A percentile compares a stretch with the other conserved stretches of the same genome.
These are phyloP conservation scores for Eurosta solidaginis DNA, from an alignment of 1,140 invertebrate genomes.

Conservation along the genomic window DNA sequence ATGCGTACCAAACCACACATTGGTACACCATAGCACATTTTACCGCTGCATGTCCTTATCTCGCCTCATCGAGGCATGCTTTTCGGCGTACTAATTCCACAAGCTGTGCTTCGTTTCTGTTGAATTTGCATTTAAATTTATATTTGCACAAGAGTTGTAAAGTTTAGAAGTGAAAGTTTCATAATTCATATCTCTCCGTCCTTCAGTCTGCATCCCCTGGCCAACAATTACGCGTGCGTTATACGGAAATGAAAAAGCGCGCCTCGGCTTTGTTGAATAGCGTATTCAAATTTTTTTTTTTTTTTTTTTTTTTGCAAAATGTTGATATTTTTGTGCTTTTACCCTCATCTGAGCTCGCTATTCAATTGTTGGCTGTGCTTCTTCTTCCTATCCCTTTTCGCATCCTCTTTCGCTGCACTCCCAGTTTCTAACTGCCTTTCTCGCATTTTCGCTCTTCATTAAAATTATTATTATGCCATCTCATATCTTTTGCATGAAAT, in stretches of 20 bases:
- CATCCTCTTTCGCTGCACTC: neutral
- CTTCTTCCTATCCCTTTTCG: neutral
- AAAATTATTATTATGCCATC: neutral
- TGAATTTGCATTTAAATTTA: neutral
- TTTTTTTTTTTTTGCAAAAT: neutral
- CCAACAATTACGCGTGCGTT: neutral
- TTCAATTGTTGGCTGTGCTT: neutral
- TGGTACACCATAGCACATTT: no score
- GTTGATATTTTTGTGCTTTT: neutral
- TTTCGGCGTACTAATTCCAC: conserved; percentile 17
- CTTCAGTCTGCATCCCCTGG: neutral
- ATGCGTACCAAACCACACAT: neutral
- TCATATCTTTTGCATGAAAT: neutral
- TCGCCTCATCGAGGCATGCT: neutral
- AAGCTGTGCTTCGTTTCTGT: conserved; percentile 4
- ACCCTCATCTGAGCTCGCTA: neutral
- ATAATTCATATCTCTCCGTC: conserved; percentile 13
- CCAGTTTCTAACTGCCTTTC: neutral
- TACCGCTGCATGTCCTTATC: conserved; percentile 1
- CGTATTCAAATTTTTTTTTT: neutral
- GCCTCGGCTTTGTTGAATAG: neutral
- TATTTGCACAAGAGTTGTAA: neutral
- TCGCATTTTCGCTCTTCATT: neutral
- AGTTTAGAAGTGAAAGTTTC: conserved; percentile 27
- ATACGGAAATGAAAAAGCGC: conserved; percentile 3